Conservation (phyloP, 2,888 invertebrate genomes). For the Poecilus cupreus region DNA sequence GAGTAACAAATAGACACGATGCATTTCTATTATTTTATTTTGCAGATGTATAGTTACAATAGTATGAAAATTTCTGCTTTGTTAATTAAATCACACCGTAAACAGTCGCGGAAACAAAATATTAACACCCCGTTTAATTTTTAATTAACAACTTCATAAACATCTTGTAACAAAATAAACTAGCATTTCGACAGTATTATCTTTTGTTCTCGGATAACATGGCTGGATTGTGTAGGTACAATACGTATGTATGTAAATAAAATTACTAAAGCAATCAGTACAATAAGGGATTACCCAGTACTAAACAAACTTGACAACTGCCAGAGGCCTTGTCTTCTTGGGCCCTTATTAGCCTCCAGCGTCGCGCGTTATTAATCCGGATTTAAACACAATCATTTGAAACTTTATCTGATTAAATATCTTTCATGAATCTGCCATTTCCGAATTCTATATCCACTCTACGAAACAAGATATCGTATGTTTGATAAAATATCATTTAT, state of each 20-base stretch:
- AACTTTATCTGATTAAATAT: slow-evolving; percentile 7
- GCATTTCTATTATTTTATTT: slow-evolving; percentile 3
- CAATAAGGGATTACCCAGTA: not conserved
- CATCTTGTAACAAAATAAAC: not conserved
- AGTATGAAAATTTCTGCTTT: not conserved
- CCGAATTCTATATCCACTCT: not conserved
- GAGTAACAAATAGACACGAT: slow-evolving; percentile 9
- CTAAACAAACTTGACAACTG: slow-evolving; percentile 14
- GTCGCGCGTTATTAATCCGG: not conserved
- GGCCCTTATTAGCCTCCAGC: not conserved
- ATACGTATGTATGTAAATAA: slow-evolving; percentile 26
- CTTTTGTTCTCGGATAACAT: not conserved
- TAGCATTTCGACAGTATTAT: not conserved
- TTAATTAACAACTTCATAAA: not conserved
- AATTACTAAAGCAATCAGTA: slow-evolving; percentile 30
- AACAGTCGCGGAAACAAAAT: not conserved
- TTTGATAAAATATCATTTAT: not conserved
- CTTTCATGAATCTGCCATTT: not conserved
- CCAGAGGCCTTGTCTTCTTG: not conserved
- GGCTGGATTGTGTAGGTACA: not conserved
- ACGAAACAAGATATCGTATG: not conserved
- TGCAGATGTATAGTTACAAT: not conserved
- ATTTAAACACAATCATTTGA: slow-evolving; percentile 3
- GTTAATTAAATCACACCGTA: slow-evolving; percentile 2
- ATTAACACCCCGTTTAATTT: slow-evolving; percentile 8